A percentile compares a stretch with the other conserved stretches of the same genome.
Evolutionary conservation across 1,140 invertebrate species (phyloP).

Genomic region (Platyscapa corneri): DNA sequence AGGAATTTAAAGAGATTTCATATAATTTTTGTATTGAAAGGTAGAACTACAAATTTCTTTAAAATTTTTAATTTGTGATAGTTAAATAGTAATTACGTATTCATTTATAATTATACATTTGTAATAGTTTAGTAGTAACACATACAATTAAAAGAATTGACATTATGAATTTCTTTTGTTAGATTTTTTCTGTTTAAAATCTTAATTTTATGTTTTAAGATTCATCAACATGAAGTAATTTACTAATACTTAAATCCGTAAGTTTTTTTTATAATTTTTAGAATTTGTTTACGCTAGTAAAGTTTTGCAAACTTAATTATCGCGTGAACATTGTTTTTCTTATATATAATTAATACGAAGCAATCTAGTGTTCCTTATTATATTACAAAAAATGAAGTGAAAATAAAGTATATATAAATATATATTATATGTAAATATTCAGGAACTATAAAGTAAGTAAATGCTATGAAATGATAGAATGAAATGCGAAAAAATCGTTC

Average conservation of each 20-base stretch:
- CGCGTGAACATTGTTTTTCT: neutral
- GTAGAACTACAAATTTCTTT: constrained; percentile 6
- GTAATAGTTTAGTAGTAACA: neutral
- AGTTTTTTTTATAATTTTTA: neutral
- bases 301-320: constrained; percentile 1
- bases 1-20: constrained; percentile 20
- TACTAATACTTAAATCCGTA: neutral
- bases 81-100: neutral
- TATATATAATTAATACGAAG: neutral
- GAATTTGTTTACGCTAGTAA: neutral
- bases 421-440: constrained; percentile 50
- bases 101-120: neutral
- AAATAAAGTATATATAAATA: constrained; percentile 39
- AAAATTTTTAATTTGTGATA: constrained; percentile 27
- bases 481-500: constrained; percentile 23
- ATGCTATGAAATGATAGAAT: constrained; percentile 15
- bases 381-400: constrained; percentile 26
- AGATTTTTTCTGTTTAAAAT: neutral
- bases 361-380: constrained; percentile 6
- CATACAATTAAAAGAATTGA: neutral
- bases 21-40: constrained; percentile 27
- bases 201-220: neutral
- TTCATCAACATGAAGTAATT: constrained; percentile 19
- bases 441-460: constrained; percentile 36
- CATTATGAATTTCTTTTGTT: constrained; percentile 3